Percentiles rank a stretch among this genome's conserved stretches.
These are phyloP conservation scores for Callipepla squamata DNA, from an alignment of 2,113 vertebrate genomes.

Conservation along the genomic window DNA sequence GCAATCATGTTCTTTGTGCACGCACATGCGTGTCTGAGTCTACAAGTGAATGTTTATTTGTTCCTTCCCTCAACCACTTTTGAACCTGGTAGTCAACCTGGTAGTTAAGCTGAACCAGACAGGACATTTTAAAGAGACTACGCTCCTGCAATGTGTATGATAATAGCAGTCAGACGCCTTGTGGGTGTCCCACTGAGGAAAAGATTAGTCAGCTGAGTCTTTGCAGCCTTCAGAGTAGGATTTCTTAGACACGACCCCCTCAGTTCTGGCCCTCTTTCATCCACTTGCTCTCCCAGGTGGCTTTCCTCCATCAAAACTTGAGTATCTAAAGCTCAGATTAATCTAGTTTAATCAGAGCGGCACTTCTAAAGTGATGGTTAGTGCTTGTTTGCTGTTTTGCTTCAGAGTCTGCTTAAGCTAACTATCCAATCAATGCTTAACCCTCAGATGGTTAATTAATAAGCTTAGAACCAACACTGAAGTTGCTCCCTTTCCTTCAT, in stretches of 20 bases:
- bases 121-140: neutral
- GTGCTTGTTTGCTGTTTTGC: neutral
- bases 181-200: neutral
- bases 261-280: neutral
- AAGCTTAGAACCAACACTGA: neutral
- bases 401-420: fast-evolving
- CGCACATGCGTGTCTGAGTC: fast-evolving
- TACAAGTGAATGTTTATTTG: neutral
- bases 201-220: neutral
- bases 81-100: neutral
- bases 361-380: neutral
- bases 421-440: neutral
- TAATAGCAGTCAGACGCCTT: neutral
- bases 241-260: neutral
- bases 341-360: neutral
- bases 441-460: neutral
- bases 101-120: neutral
- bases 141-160: neutral
- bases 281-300: neutral
- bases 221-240: neutral
- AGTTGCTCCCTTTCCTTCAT: neutral
- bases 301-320: neutral
- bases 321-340: neutral
- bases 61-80: neutral
- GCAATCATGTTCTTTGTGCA: neutral